Evolutionary conservation across 2,113 vertebrate genomes (phyloP).

Genomic region (Ondatra zibethicus): DNA sequence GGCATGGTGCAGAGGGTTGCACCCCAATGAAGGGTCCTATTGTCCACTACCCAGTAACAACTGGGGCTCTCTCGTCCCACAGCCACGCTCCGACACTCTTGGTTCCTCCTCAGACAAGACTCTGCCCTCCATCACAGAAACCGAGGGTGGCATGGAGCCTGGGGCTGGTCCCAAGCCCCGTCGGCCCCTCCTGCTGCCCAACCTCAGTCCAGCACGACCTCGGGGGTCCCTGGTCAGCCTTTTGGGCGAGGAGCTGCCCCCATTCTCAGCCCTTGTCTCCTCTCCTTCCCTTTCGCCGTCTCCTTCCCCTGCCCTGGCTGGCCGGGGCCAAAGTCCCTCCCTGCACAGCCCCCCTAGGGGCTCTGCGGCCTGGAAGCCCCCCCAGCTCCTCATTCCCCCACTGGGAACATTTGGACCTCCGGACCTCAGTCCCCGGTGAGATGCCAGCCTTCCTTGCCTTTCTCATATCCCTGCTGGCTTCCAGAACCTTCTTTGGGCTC

Average conservation of each 20-base stretch:
- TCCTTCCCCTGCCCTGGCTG: slow-evolving; percentile 87
- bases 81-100: slow-evolving; percentile 86
- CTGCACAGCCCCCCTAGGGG: slow-evolving; percentile 80
- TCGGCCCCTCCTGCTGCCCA: slow-evolving; percentile 88
- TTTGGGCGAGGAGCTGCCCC: slow-evolving; percentile 92
- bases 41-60: not conserved
- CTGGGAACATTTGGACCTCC: slow-evolving; percentile 89
- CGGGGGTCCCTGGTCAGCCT: slow-evolving; percentile 89
- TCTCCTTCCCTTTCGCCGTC: slow-evolving; percentile 79
- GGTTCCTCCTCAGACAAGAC: slow-evolving; percentile 86
- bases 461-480: slow-evolving; percentile 52
- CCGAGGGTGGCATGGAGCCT: slow-evolving; percentile 84
- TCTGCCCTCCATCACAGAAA: slow-evolving; percentile 89
- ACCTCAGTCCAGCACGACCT: slow-evolving; percentile 85
- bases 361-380: slow-evolving; percentile 83
- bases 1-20: not conserved
- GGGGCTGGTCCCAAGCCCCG: slow-evolving; percentile 85
- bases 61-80: slow-evolving; percentile 50
- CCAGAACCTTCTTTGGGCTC: slow-evolving; percentile 72
- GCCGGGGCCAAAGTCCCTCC: slow-evolving; percentile 86
- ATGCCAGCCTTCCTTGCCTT: slow-evolving; percentile 60
- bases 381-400: slow-evolving; percentile 92
- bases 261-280: slow-evolving; percentile 87
- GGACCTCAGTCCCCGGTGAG: slow-evolving; percentile 95
- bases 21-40: not conserved